Percentiles rank a stretch among this genome's conserved stretches.
Evolutionary conservation across 1,140 invertebrate genomes (phyloP).

Genomic region (Bicyclus anynana): DNA sequence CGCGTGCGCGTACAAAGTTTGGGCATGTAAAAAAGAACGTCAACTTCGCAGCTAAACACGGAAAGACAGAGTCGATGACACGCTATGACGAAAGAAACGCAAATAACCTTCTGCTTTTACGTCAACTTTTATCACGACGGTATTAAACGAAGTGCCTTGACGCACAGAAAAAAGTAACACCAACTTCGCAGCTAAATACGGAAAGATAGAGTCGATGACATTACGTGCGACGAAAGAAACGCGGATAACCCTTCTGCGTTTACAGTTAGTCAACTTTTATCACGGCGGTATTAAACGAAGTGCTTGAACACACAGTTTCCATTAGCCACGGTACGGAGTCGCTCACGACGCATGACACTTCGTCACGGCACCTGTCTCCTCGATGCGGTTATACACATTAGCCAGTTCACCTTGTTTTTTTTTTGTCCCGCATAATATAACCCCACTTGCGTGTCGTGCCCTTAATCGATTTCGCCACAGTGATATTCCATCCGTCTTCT

Average conservation of each 20-base stretch:
- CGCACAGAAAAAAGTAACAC: too few species aligned
- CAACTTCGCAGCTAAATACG: neutral
- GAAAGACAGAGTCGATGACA: neutral
- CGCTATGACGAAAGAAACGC: neutral
- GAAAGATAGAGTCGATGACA: neutral
- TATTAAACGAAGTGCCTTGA: constrained; percentile 6
- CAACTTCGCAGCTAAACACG: neutral
- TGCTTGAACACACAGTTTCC: constrained; percentile 27
- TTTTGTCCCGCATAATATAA: constrained; percentile 18
- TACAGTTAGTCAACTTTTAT: constrained; percentile 23
- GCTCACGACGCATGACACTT: constrained; percentile 33
- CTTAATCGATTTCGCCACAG: constrained; percentile 35
- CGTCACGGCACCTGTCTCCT: constrained; percentile 37
- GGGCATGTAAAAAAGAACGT: too few species aligned
- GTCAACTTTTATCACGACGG: constrained; percentile 13
- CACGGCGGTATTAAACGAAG: constrained; percentile 7
- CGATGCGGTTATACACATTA: constrained; percentile 34
- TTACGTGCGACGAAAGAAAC: neutral
- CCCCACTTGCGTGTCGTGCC: constrained; percentile 23
- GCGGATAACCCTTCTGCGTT: neutral
- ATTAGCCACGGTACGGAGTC: constrained; percentile 44
- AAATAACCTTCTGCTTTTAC: constrained; percentile 9
- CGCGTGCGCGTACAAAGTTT: too few species aligned
- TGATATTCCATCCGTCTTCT: neutral
- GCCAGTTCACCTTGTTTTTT: constrained; percentile 37